A percentile compares a stretch with the other conserved stretches of the same genome.
Conservation (phyloP, 1,140 invertebrate species). For the Acromyrmex heyeri region DNA sequence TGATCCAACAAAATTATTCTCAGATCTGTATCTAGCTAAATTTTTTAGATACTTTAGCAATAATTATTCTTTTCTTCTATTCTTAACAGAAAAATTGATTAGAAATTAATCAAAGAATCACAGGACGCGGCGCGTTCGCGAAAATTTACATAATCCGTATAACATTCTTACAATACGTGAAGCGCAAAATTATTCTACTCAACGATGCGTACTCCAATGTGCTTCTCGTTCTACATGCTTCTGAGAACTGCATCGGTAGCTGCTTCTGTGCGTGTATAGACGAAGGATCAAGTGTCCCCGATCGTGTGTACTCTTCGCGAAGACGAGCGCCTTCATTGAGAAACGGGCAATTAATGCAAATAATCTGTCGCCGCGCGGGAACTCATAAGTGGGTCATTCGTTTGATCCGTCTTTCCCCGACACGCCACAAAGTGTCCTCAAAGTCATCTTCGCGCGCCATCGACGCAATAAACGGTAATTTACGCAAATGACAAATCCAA, state of each 20-base stretch:
- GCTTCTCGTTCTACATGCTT: conserved; percentile 26
- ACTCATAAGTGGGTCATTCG: conserved; percentile 42
- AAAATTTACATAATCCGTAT: background rate
- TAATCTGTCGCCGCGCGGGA: conserved; percentile 18
- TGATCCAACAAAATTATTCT: too few relatives aligned
- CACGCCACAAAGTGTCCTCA: conserved; percentile 18
- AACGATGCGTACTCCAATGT: conserved; percentile 21
- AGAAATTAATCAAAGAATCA: too few relatives aligned
- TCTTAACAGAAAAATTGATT: background rate
- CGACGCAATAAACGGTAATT: conserved; percentile 35
- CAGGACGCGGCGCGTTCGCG: background rate
- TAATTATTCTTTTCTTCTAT: too few relatives aligned
- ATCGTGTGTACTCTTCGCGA: conserved; percentile 4
- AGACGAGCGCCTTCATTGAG: conserved; percentile 51
- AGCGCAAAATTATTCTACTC: conserved; percentile 9
- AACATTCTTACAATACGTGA: conserved; percentile 20
- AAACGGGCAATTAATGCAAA: conserved; percentile 64
- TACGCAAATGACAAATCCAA: background rate
- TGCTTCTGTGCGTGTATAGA: background rate
- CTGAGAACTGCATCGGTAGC: conserved; percentile 23
- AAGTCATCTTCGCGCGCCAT: background rate
- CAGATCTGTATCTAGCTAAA: too few relatives aligned
- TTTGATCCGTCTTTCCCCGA: conserved; percentile 47
- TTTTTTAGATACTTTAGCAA: too few relatives aligned
- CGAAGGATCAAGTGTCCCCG: conserved; percentile 22